Conservation (phyloP, 1,140 invertebrate genomes). For the Yoshiicerus persimilis region DNA sequence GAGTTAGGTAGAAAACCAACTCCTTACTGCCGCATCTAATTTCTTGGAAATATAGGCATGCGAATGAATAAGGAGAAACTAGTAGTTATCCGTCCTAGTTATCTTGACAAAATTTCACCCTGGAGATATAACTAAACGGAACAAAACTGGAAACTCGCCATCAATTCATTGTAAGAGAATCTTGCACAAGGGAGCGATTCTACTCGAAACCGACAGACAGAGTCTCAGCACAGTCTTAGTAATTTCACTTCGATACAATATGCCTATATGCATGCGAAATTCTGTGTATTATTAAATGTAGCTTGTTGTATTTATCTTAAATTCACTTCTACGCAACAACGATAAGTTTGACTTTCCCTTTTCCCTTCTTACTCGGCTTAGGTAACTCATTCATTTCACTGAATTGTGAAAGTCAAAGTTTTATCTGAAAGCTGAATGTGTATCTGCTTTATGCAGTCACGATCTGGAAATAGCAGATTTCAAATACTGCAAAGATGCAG, state of each 20-base stretch:
- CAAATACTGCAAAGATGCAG: not conserved
- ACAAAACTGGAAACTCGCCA: not conserved
- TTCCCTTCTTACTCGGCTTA: too few species aligned
- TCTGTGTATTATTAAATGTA: too few species aligned
- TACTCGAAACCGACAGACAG: not conserved
- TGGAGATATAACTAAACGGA: not conserved
- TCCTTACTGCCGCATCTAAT: too few species aligned
- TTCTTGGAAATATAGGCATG: not conserved
- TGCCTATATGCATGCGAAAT: not conserved
- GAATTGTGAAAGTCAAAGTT: not conserved
- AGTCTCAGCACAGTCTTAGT: not conserved
- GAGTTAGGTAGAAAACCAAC: not conserved
- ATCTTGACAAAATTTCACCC: not conserved
- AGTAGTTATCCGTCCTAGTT: not conserved
- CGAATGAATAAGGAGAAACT: not conserved
- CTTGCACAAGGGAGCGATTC: not conserved
- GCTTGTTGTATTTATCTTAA: too few species aligned
- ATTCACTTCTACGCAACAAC: too few species aligned
- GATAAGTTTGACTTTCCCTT: too few species aligned
- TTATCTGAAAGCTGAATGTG: too few species aligned
- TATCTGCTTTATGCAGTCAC: too few species aligned
- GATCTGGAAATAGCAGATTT: not conserved
- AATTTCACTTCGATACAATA: not conserved
- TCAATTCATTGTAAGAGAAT: not conserved
- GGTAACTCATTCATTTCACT: too few species aligned